Percentiles rank a stretch among this genome's conserved stretches.
phyloP scores from a whole-genome alignment of 2,113 vertebrate genomes.

The Halichoeres trimaculatus region DNA sequence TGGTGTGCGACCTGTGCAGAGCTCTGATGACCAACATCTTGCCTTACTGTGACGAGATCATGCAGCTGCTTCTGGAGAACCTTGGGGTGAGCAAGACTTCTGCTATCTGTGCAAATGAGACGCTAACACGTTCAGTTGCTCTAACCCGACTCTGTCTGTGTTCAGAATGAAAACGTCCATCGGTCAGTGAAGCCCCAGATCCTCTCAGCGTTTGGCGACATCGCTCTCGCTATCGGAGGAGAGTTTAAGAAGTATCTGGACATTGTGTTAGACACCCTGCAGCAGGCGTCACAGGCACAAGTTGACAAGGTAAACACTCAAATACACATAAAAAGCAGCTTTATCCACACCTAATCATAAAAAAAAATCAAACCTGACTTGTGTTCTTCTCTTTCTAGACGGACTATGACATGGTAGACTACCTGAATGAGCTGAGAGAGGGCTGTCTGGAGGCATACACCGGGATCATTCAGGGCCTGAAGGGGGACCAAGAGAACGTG shows the following conservation, averaged over 20 bases:
- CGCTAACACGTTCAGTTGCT: not conserved
- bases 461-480: constrained; percentile 96
- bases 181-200: constrained; percentile 99
- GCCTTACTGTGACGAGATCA: constrained; percentile 97
- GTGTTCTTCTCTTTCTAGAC: constrained; percentile 80
- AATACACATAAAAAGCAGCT: too few relatives aligned
- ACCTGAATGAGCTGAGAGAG: constrained; percentile 96
- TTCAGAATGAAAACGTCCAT: constrained; percentile 97
- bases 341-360: too few relatives aligned
- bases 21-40: constrained; percentile 95
- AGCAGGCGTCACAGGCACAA: constrained; percentile 97
- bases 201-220: constrained; percentile 95
- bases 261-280: constrained; percentile 95
- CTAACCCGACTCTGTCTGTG: not conserved
- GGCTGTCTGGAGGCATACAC: constrained; percentile 98
- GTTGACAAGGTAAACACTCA: constrained; percentile 91
- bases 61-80: constrained; percentile 98
- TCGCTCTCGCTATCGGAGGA: constrained; percentile 96
- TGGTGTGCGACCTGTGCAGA: constrained; percentile 95
- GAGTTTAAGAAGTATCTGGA: constrained; percentile 99
- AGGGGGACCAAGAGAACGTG: constrained; percentile 99
- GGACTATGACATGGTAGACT: constrained; percentile 99
- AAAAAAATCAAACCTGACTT: not conserved
- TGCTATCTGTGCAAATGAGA: too few relatives aligned
- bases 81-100: constrained; percentile 87